These are phyloP conservation scores for Drosophila auraria DNA, from an alignment of 1,140 invertebrate species.

Conservation along the genomic window DNA sequence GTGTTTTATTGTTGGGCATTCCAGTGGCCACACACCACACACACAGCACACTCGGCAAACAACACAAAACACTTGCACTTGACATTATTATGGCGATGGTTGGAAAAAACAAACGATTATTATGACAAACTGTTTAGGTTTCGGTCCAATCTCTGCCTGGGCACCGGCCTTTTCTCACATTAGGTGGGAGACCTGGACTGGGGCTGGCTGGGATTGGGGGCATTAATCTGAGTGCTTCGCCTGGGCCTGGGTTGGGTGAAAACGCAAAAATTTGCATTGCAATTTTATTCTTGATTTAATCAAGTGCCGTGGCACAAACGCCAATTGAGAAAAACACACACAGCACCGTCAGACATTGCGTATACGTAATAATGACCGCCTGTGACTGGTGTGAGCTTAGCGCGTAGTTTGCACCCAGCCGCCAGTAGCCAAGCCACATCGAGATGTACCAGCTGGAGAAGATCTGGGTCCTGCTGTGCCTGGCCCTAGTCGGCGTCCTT, in stretches of 20 bases:
- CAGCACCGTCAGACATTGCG: constrained; percentile 54
- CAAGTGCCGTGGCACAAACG: constrained; percentile 68
- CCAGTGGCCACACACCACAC: not conserved
- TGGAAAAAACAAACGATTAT: constrained; percentile 54
- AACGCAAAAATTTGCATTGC: constrained; percentile 76
- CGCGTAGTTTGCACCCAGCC: constrained; percentile 68
- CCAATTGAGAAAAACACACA: constrained; percentile 54
- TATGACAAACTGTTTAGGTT: constrained; percentile 59
- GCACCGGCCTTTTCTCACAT: not conserved
- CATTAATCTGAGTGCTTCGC: constrained; percentile 39
- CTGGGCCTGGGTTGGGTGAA: constrained; percentile 24
- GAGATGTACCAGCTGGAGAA: constrained; percentile 63
- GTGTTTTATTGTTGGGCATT: not conserved
- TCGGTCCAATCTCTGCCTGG: constrained; percentile 39
- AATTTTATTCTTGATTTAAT: constrained; percentile 80
- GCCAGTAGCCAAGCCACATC: constrained; percentile 16
- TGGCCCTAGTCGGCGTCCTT: constrained; percentile 48
- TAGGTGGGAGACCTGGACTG: not conserved
- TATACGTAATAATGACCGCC: constrained; percentile 64
- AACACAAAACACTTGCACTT: constrained; percentile 64
- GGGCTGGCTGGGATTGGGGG: constrained; percentile 21
- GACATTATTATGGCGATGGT: constrained; percentile 61
- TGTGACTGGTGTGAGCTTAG: constrained; percentile 70
- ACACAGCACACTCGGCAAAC: not conserved
- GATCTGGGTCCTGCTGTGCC: constrained; percentile 42